Percentiles rank a stretch among this genome's conserved stretches.
Conservation (phyloP, 2,888 invertebrate species). For the Amphiduros pacificus region DNA sequence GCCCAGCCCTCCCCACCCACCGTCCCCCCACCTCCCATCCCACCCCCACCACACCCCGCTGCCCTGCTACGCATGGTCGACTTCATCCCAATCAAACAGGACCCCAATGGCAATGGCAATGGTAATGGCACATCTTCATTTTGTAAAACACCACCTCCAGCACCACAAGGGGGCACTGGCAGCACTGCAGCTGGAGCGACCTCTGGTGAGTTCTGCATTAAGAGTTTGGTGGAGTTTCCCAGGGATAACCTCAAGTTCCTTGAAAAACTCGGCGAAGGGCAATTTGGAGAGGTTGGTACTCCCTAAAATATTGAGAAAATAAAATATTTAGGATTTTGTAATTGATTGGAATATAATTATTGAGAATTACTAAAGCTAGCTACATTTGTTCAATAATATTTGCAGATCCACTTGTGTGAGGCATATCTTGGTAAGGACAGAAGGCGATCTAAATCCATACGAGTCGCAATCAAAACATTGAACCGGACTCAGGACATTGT, state of each 20-base stretch:
- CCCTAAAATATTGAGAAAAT: not conserved
- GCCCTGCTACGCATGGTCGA: constrained; percentile 11
- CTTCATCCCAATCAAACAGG: constrained; percentile 4
- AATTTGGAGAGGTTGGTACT: constrained; percentile 75
- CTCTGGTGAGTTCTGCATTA: too few species aligned
- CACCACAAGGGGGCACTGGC: constrained; percentile 1
- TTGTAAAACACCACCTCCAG: too few species aligned
- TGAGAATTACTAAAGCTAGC: too few species aligned
- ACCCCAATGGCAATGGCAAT: constrained; percentile 7
- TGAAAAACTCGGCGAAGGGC: constrained; percentile 83
- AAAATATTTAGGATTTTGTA: too few species aligned
- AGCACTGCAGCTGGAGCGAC: not conserved
- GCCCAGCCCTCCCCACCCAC: not conserved
- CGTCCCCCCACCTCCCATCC: constrained; percentile 15
- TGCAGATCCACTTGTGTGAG: constrained; percentile 15
- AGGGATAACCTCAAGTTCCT: constrained; percentile 81
- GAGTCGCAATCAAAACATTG: constrained; percentile 8
- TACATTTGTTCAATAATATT: too few species aligned
- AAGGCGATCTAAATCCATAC: constrained; percentile 4
- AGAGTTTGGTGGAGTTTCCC: constrained; percentile 79
- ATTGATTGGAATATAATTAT: too few species aligned
- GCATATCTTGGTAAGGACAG: not conserved
- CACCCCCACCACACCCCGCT: constrained; percentile 11
- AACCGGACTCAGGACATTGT: not conserved
- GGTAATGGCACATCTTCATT: too few species aligned